Percentiles rank a stretch among this genome's conserved stretches.
These are phyloP conservation scores for Temnothorax rugatulus DNA, from an alignment of 2,888 invertebrate genomes.

Conservation along the genomic window DNA sequence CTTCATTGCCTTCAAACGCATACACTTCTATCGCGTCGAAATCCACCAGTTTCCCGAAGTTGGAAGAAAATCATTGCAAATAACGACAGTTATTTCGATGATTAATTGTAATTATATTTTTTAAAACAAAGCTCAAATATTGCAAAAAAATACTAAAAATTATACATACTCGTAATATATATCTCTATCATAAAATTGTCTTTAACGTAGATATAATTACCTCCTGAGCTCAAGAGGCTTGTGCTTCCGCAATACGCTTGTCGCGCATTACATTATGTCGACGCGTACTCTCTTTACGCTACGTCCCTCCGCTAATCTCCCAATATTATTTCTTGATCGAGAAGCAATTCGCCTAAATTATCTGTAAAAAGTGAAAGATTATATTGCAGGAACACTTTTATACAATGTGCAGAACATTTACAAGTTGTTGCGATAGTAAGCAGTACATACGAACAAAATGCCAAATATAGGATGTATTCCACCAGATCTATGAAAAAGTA, in stretches of 20 bases:
- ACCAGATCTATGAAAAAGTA: not conserved
- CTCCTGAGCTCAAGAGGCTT: not conserved
- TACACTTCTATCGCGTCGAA: too few species aligned
- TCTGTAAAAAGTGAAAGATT: not conserved
- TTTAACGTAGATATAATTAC: not conserved
- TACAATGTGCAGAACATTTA: too few species aligned
- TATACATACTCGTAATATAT: too few species aligned
- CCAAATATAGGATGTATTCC: slow-evolving; percentile 18
- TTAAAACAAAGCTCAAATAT: too few species aligned
- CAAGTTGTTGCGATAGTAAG: not conserved
- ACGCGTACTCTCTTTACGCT: not conserved
- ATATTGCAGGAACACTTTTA: not conserved
- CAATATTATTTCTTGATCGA: not conserved
- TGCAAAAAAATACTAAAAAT: too few species aligned
- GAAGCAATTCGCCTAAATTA: not conserved
- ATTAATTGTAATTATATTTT: too few species aligned
- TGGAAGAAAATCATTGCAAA: too few species aligned
- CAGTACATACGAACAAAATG: slow-evolving; percentile 11
- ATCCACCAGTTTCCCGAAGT: too few species aligned
- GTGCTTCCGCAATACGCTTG: not conserved
- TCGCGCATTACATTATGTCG: not conserved
- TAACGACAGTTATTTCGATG: too few species aligned
- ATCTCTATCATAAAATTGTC: too few species aligned
- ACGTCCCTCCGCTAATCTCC: not conserved
- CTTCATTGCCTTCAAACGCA: too few species aligned